Evolutionary conservation across 2,888 invertebrate genomes (phyloP).

Genomic region (Orthonychiurus folsomi): DNA sequence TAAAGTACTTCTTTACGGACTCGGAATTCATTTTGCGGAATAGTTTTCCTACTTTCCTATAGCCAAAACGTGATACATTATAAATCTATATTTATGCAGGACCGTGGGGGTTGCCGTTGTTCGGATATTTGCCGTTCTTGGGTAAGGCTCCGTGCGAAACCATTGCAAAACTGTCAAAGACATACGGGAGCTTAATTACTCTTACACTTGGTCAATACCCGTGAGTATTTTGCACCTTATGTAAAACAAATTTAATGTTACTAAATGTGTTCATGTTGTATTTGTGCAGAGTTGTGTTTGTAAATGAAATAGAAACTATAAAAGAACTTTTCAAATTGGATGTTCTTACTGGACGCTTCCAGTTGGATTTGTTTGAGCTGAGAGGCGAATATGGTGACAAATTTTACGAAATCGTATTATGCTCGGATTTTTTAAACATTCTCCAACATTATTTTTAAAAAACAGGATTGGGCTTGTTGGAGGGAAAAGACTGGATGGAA

Average conservation of each 20-base stretch:
- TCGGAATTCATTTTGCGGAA: not conserved
- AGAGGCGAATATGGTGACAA: conserved; percentile 29
- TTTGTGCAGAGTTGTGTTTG: conserved; percentile 35
- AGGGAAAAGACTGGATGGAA: conserved; percentile 33
- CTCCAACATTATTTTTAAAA: not conserved
- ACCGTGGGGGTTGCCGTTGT: conserved; percentile 28
- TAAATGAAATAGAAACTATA: conserved; percentile 33
- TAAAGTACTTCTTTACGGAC: too few species aligned
- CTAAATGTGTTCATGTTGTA: not conserved
- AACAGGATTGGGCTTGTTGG: conserved; percentile 28
- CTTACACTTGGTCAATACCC: conserved; percentile 29
- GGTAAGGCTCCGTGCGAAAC: conserved; percentile 32
- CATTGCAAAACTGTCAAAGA: conserved; percentile 27
- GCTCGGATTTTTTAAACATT: not conserved
- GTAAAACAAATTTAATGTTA: too few species aligned
- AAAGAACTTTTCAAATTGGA: conserved; percentile 33
- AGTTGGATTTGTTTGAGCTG: conserved; percentile 27
- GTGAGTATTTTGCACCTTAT: too few species aligned
- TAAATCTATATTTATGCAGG: conserved; percentile 16
- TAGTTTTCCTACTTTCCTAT: too few species aligned
- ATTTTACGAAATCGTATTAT: conserved; percentile 6
- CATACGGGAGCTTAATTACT: conserved; percentile 33
- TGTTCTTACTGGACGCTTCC: conserved; percentile 30
- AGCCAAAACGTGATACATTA: not conserved
- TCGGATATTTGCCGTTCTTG: conserved; percentile 37